Percentiles rank a stretch among this genome's conserved stretches.
These are phyloP conservation scores for Trachops cirrhosus DNA, from an alignment of 2,797 vertebrate species.

Conservation along the genomic window DNA sequence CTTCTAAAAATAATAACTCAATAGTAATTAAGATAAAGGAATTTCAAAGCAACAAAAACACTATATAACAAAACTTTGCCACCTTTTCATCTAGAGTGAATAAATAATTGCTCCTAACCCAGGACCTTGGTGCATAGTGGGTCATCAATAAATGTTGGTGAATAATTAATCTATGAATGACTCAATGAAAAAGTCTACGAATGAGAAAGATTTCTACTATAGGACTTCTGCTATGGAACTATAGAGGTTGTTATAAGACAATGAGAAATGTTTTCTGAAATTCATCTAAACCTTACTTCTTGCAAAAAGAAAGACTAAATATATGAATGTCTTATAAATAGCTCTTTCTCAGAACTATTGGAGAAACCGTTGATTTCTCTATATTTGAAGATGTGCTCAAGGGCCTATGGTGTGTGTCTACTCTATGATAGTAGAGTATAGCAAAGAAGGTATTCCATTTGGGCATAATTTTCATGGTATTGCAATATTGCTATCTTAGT, in stretches of 20 bases:
- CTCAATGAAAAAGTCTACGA: neutral
- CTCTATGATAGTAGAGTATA: neutral
- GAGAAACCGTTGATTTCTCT: neutral
- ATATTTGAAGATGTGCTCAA: neutral
- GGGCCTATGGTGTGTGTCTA: neutral
- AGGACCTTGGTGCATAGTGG: neutral
- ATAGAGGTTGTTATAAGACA: neutral
- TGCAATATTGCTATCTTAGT: neutral
- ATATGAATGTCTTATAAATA: neutral
- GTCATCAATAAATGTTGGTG: neutral
- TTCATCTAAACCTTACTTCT: neutral
- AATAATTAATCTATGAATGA: neutral
- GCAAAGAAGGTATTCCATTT: neutral
- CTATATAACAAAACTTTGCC: neutral
- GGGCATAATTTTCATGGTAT: neutral
- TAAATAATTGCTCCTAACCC: neutral
- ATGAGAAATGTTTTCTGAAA: constrained; percentile 2
- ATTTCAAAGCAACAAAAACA: neutral
- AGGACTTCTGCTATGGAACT: neutral
- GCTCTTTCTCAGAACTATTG: neutral
- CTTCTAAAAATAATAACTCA: neutral
- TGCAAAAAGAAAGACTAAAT: neutral
- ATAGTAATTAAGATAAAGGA: neutral
- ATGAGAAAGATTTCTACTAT: neutral
- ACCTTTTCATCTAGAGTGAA: neutral